A percentile compares a stretch with the other conserved stretches of the same genome.
These are phyloP conservation scores for Limosa lapponica DNA, from an alignment of 2,797 vertebrate genomes.

Conservation along the genomic window DNA sequence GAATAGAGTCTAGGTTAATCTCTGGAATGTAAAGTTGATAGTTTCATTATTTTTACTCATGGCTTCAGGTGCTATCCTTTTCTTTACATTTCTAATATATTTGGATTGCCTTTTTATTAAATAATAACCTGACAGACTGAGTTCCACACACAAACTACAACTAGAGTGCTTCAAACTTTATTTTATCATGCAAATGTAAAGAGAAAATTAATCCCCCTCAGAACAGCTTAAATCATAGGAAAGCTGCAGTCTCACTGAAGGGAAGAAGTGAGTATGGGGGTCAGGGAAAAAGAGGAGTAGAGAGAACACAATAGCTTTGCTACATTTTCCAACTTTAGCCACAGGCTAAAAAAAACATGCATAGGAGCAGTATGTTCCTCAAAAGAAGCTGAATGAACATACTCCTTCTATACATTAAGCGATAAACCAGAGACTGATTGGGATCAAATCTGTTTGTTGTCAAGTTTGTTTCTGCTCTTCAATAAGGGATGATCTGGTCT, in stretches of 20 bases:
- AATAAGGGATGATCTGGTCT: neutral
- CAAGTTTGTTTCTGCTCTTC: neutral
- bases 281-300: neutral
- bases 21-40: neutral
- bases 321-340: neutral
- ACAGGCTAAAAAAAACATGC: neutral
- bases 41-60: neutral
- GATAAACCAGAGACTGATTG: neutral
- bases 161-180: neutral
- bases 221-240: neutral
- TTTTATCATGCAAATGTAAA: neutral
- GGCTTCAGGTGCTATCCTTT: neutral
- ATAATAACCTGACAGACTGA: neutral
- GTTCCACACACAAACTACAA: neutral
- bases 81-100: neutral
- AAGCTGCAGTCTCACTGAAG: neutral
- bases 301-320: neutral
- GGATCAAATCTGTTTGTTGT: neutral
- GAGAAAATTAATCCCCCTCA: neutral
- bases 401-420: neutral
- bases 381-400: neutral
- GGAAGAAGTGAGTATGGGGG: neutral
- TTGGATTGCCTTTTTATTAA: neutral
- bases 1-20: neutral
- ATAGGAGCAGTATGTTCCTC: neutral